phyloP scores from a whole-genome alignment of 2,888 invertebrate species.

The Octonoba sinensis region DNA sequence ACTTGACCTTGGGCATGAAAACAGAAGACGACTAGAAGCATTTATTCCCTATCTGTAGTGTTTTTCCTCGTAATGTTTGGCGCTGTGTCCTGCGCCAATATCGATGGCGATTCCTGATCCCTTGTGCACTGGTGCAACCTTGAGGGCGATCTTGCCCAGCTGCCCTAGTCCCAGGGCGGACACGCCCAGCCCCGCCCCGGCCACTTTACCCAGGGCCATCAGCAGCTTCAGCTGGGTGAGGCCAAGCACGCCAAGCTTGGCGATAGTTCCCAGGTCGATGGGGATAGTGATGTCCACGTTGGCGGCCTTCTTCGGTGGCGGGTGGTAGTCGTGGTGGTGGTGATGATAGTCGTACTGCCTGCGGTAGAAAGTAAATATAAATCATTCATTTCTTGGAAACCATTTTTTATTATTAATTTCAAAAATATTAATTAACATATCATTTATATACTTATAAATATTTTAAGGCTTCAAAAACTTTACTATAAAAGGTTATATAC shows the following conservation, averaged over 20 bases:
- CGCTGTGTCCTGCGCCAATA: constrained; percentile 5
- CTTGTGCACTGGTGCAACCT: constrained; percentile 37
- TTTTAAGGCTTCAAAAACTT: too few species aligned
- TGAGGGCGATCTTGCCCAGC: constrained; percentile 49
- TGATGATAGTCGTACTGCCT: constrained; percentile 48
- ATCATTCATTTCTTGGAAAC: not conserved
- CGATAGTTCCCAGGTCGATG: constrained; percentile 46
- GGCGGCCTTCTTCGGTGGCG: constrained; percentile 28
- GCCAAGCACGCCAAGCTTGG: constrained; percentile 47
- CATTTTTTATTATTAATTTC: not conserved
- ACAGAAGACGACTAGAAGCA: too few species aligned
- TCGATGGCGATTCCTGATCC: constrained; percentile 47
- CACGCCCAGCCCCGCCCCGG: constrained; percentile 49
- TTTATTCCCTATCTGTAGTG: not conserved
- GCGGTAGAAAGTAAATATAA: constrained; percentile 11
- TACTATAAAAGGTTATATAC: too few species aligned
- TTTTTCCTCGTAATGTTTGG: constrained; percentile 2
- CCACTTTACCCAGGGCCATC: constrained; percentile 51
- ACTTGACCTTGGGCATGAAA: too few species aligned
- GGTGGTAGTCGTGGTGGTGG: constrained; percentile 43
- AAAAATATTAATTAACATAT: not conserved
- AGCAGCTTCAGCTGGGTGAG: constrained; percentile 49
- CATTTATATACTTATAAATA: too few species aligned
- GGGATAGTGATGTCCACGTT: constrained; percentile 60
- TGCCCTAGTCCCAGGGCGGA: constrained; percentile 33